Percentiles rank a stretch among this genome's conserved stretches.
Conservation (phyloP, 2,888 invertebrate species). For the Stictocephala bisonia region DNA sequence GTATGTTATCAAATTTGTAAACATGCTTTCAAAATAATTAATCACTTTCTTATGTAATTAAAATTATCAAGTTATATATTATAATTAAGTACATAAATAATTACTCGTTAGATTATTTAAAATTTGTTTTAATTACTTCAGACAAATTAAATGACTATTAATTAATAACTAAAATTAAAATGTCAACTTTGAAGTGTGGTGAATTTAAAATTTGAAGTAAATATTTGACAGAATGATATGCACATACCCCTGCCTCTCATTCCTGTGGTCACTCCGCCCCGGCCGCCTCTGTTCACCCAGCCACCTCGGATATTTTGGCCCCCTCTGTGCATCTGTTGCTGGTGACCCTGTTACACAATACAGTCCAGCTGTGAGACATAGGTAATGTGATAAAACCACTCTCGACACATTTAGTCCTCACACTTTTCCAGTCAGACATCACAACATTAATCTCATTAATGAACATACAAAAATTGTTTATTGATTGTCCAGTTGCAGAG, state of each 20-base stretch:
- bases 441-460: too few species aligned
- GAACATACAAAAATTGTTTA: too few species aligned
- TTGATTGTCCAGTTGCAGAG: too few species aligned
- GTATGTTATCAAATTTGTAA: too few species aligned
- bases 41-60: too few species aligned
- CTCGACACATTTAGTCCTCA: too few species aligned
- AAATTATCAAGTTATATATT: background rate
- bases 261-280: slow-evolving; percentile 57
- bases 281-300: slow-evolving; percentile 59
- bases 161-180: background rate
- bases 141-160: background rate
- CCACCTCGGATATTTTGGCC: slow-evolving; percentile 55
- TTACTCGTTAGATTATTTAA: background rate
- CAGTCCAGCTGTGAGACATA: too few species aligned
- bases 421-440: too few species aligned
- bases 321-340: slow-evolving; percentile 63
- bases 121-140: background rate
- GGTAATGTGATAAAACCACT: too few species aligned
- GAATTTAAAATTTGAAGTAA: too few species aligned
- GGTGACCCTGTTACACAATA: too few species aligned
- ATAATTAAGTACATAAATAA: background rate
- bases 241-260: slow-evolving; percentile 51
- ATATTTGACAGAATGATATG: background rate
- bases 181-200: background rate
- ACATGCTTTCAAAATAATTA: too few species aligned